Conservation (phyloP, 2,797 vertebrate genomes). For the Alfaro cultratus region DNA sequence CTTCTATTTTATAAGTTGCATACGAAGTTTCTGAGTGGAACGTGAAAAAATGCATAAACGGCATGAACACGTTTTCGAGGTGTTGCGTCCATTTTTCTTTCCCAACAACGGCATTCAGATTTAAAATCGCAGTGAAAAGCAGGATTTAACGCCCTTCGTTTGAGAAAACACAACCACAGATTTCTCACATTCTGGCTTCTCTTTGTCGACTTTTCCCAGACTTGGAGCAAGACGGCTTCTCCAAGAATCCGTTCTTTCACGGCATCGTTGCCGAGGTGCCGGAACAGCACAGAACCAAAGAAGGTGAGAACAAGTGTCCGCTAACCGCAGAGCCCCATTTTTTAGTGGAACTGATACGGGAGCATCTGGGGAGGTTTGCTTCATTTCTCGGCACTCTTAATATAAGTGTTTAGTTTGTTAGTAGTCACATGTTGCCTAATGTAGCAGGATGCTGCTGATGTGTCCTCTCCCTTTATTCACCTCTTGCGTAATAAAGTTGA, state of each 20-base stretch:
- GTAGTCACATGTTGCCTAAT: constrained; percentile 13
- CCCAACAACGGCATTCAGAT: neutral
- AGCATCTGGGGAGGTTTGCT: neutral
- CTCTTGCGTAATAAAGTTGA: constrained; percentile 46
- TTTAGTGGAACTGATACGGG: neutral
- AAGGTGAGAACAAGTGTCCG: constrained; percentile 52
- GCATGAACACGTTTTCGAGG: neutral
- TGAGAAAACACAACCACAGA: neutral
- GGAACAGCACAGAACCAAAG: constrained; percentile 71
- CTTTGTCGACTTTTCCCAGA: constrained; percentile 57
- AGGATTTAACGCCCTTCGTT: neutral
- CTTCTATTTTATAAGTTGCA: neutral
- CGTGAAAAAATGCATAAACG: neutral
- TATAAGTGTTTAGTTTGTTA: neutral
- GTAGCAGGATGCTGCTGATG: constrained; percentile 16
- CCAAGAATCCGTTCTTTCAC: constrained; percentile 84
- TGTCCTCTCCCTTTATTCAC: constrained; percentile 19
- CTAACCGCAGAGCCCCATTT: neutral
- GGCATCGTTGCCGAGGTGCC: constrained; percentile 84
- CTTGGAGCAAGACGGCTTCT: constrained; percentile 87
- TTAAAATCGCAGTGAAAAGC: neutral
- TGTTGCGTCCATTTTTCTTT: neutral
- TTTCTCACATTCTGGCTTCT: neutral
- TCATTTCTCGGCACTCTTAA: neutral
- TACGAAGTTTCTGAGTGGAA: neutral